Evolutionary conservation across 2,888 invertebrate species (phyloP), one percentile per base, ranked within the genome.

Genomic region (Neria commutata): DNA sequence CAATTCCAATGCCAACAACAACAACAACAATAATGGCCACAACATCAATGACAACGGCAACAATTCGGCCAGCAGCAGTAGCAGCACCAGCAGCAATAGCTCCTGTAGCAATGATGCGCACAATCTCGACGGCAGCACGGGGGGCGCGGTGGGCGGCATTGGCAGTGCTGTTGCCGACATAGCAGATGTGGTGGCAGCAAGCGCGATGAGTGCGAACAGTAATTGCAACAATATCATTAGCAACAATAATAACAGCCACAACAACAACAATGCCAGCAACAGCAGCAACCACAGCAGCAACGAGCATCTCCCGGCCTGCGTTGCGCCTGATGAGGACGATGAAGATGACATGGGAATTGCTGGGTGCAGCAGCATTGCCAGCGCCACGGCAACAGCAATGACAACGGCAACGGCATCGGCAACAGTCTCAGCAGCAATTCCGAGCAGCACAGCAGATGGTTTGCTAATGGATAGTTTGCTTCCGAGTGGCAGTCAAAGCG

Each of bases 51-150:
- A 48, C 47, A 67, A 40, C 54, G 61, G 45, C 53, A 57, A 57
- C 46, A 64, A 45, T 24, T 61, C 54, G 42, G 64, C 53, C 49
- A 60, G 53, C 29, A 56, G 49, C 56, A 60, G 56, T 54, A 61
- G 58, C 61, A 57, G 37, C 54, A 60, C 62, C 56, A 68, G 59
- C 56, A 69, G 67, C 56, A 67, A 60, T 57, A 64, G 59, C 56
- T 58, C 48, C 63, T 61, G 1, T 58, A 65, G 56, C 48, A 57
- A 61, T 51, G 24, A 61, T 37, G 49, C 47, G 21, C 56, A 46
- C 61, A 67, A 51, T 58, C 62, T 29, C 60, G 63, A 16, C 62
- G 19, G 5, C 21, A 19, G 17, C 42, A 5, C 21, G 3, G n/a
- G n/a, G 8, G 37, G 37, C 37, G n/a, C 4, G 6, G 37, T 37